Conservation (phyloP, 2,888 invertebrate species). For the Melangyna quadrimaculata region DNA sequence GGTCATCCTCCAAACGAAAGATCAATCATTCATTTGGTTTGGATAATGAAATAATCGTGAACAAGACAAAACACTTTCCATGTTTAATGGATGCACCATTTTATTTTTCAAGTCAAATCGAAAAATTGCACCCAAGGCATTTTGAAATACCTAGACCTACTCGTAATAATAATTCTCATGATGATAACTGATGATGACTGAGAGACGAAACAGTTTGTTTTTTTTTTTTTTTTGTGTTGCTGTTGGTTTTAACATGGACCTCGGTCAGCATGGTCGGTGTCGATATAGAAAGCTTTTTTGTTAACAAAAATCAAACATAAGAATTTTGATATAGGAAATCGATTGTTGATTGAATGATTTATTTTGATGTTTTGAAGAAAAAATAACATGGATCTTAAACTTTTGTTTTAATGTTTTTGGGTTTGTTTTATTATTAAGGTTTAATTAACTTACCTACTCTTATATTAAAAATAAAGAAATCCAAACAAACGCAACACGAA, state of each 20-base stretch:
- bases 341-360: conserved; percentile 22
- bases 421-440: background rate
- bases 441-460: background rate
- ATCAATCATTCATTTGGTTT: conserved; percentile 58
- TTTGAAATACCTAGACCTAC: background rate
- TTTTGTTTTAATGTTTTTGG: conserved; percentile 3
- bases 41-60: conserved; percentile 66
- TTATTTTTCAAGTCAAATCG: background rate
- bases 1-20: conserved; percentile 54
- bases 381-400: background rate
- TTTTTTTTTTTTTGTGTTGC: background rate
- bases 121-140: conserved; percentile 18
- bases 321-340: conserved; percentile 21
- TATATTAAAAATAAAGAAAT: background rate
- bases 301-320: conserved; percentile 19
- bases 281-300: background rate
- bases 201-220: background rate
- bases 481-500: background rate
- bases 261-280: background rate
- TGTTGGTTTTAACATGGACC: background rate
- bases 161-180: conserved; percentile 11
- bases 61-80: conserved; percentile 71
- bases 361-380: background rate
- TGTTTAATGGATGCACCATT: conserved; percentile 61
- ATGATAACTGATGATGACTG: background rate